Conservation (phyloP, 2,113 vertebrate species). For the Theristicus caerulescens region DNA sequence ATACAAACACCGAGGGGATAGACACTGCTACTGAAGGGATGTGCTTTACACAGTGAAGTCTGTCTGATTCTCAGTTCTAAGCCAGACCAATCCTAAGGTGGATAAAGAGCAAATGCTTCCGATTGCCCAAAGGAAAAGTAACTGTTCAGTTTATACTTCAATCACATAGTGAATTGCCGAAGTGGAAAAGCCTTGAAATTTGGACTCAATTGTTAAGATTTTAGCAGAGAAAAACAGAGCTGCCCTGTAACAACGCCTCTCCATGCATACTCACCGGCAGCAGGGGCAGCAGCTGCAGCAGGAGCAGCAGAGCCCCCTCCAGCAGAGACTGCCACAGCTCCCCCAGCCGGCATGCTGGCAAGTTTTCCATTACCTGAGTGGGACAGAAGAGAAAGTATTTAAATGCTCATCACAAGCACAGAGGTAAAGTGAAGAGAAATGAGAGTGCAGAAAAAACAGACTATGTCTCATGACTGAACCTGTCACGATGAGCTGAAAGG, state of each 20-base stretch:
- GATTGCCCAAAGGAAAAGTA: background rate
- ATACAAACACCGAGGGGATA: background rate
- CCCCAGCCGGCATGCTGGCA: constrained; percentile 89
- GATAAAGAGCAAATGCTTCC: background rate
- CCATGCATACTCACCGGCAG: constrained; percentile 60
- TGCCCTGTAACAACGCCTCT: too few species aligned
- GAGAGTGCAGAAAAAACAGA: background rate
- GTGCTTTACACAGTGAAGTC: background rate
- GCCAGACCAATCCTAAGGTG: background rate
- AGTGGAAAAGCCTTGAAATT: background rate
- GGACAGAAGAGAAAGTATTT: background rate
- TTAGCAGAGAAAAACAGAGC: background rate
- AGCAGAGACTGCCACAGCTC: constrained; percentile 83
- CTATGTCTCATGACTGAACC: background rate
- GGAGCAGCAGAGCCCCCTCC: constrained; percentile 81
- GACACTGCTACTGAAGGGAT: background rate
- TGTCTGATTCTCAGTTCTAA: background rate
- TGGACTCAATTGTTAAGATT: background rate
- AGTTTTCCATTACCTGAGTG: constrained; percentile 86
- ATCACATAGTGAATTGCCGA: background rate
- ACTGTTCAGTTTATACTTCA: background rate
- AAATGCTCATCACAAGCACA: background rate
- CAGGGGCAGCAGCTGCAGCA: constrained; percentile 77
- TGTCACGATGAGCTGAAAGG: background rate
- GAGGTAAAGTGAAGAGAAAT: background rate